Conservation (phyloP, 2,113 vertebrate species). For the Pseudopodoces humilis region DNA sequence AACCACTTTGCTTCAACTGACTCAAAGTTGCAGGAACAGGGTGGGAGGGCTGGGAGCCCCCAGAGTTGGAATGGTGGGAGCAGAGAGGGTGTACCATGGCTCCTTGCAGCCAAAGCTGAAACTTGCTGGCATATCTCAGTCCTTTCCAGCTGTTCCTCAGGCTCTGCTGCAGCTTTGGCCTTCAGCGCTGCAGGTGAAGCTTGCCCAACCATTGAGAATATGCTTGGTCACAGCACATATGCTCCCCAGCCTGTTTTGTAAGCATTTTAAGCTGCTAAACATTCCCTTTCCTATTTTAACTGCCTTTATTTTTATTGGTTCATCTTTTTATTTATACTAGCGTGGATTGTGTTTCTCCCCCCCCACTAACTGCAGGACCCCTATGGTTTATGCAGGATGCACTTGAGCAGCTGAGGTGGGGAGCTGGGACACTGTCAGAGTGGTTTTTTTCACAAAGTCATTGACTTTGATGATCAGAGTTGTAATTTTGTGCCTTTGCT, state of each 20-base stretch:
- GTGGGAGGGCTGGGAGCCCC: not conserved
- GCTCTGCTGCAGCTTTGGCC: not conserved
- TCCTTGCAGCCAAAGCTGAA: not conserved
- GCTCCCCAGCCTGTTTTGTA: not conserved
- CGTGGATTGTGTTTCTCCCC: not conserved
- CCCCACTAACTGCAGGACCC: rapidly evolving
- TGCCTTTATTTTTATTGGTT: not conserved
- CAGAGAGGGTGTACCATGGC: rapidly evolving
- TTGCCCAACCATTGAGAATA: not conserved
- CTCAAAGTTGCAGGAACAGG: not conserved
- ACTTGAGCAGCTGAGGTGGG: not conserved
- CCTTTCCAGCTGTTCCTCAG: not conserved
- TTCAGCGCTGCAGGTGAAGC: not conserved
- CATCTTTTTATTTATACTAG: not conserved
- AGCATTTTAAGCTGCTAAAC: not conserved
- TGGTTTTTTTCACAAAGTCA: rapidly evolving
- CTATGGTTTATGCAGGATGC: not conserved
- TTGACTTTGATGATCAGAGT: not conserved
- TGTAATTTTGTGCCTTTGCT: not conserved
- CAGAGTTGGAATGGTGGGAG: rapidly evolving
- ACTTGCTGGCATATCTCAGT: rapidly evolving
- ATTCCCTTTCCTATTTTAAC: not conserved
- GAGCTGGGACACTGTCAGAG: rapidly evolving
- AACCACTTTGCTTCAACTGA: not conserved
- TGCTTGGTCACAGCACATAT: rapidly evolving